Base-by-base conservation (phyloP, 2,797 vertebrate species). In the Scomberomorus guttatus region DNA sequence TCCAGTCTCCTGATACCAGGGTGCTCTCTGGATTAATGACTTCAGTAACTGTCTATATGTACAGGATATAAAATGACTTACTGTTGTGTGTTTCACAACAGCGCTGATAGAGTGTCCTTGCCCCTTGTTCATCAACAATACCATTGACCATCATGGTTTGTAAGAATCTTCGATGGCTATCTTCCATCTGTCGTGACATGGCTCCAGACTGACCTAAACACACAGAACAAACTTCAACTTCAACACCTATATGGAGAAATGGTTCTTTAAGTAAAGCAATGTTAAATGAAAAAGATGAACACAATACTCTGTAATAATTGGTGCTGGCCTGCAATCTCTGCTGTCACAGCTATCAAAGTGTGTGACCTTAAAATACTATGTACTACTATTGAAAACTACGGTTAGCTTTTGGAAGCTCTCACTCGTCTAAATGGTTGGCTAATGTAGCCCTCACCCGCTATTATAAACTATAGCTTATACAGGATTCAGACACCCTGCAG, bases 91-190 rank as follows among this genome's bases (percentile, higher is more conserved):
- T 90, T 67, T 95, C 94, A 82, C 97, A 98, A 82, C 97, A 98
- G 58, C 90, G 87, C 15, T 74, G 93, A 80, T 97, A 92, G 34
- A 98, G 76, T 1, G 78, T 85, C 69, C 62, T 92, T 0, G 95
- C 94, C 1, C 90, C 93, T 1, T 91, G 82, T 2, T 93, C 95
- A 76, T 97, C 95, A 51, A 97, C 84, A 73, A 98, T 96, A 0
- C 97, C 96, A 0, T 89, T 94, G 25, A 90, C 92, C 97, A 99
- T 98, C 85, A 99, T 91, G 67, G 95, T 83, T 80, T 99, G 98
- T 1, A 98, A 87, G 85, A 99, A 98, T 18, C 96, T 93, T 5
- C 95, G 95, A 57, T 99, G 98, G 68, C 95, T 93, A 22, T 98
- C 92, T 0, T 93, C 96, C 94, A 98, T 96, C 61, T 82, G 72